These are phyloP conservation scores for Cryptophagus acutangulus DNA, from an alignment of 2,888 invertebrate species.

Conservation along the genomic window DNA sequence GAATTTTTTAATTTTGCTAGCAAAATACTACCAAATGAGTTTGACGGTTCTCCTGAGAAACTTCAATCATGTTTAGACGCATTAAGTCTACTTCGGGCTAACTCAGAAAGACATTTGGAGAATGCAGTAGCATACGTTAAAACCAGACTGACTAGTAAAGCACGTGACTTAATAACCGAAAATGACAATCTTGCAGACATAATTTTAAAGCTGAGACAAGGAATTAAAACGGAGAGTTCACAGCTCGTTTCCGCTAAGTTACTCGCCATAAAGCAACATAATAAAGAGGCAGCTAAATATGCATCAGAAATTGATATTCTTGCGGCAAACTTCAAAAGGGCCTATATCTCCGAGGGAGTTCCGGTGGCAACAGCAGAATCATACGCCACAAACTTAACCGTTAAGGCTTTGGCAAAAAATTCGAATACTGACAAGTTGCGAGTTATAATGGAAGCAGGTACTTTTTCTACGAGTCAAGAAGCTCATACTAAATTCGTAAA, in stretches of 20 bases:
- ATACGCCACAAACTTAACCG: no score
- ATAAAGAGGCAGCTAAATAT: conserved; percentile 7
- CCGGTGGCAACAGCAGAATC: conserved; percentile 8
- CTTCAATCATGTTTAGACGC: no score
- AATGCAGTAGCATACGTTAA: no score
- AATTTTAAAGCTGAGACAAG: conserved; percentile 8
- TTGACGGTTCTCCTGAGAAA: no score
- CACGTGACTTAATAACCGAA: neutral
- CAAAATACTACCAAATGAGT: no score
- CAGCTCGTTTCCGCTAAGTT: conserved; percentile 4
- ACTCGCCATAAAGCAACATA: conserved; percentile 4
- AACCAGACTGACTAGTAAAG: neutral
- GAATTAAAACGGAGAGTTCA: conserved; percentile 12
- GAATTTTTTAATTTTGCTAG: no score
- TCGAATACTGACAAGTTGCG: conserved; percentile 9
- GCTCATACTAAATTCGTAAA: conserved; percentile 13
- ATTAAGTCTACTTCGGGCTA: no score
- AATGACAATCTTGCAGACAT: neutral
- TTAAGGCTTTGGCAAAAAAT: no score
- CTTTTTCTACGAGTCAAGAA: conserved; percentile 9
- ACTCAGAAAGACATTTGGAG: no score
- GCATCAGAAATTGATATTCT: conserved; percentile 9
- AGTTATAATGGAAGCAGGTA: conserved; percentile 12
- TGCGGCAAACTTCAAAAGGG: conserved; percentile 7
- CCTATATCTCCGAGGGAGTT: conserved; percentile 14